Base-by-base conservation (phyloP, 2,113 vertebrate genomes). In the Hemiprocne comata region DNA sequence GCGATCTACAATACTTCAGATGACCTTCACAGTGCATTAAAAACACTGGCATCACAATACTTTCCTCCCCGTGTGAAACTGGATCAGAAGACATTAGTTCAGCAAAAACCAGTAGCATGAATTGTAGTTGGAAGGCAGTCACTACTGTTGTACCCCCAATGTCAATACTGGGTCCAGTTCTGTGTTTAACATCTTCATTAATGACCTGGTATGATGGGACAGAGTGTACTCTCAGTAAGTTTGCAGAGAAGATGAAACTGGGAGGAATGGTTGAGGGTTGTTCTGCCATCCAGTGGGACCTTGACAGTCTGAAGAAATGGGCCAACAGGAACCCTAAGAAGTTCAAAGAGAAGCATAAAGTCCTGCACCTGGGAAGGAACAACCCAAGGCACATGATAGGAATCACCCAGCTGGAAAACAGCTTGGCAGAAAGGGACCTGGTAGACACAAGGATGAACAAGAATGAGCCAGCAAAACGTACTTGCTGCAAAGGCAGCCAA, bases 201-300 rank as follows among this genome's bases (percentile, higher is more conserved):
- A 51, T 4, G 40, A 50, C 58, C 46, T 5, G n/a, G 2, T 40
- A n/a, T 7, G 76, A 53, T 13, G 31, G 38, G 42, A 16, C 55
- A 89, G 12, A 57, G 54, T 0, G 0, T 33, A 42, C 19, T 53
- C 10, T 48, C 29, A 14, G 36, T 18, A n/a, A 5, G 2, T 3
- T 13, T 42, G 18, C 62, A 46, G 40, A 20, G 6, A 25, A 72
- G 5, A 57, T 16, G 5, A 31, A 85, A 57, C 26, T 33, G 54
- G 36, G 17, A 87, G 50, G 44, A 76, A 11, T 8, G 18, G 17
- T 42, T 71, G 46, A 46, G 44, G 44, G 44, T 46, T 6, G 44
- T 46, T 46, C 44, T 46, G 44, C 44, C 44, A 46, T 46, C 44
- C 44, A 46, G 44, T 46, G 44, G 44, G 44, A 46, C 44, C 13